These are phyloP conservation scores for Syrphus vitripennis DNA, from an alignment of 2,888 invertebrate genomes.

Conservation along the genomic window DNA sequence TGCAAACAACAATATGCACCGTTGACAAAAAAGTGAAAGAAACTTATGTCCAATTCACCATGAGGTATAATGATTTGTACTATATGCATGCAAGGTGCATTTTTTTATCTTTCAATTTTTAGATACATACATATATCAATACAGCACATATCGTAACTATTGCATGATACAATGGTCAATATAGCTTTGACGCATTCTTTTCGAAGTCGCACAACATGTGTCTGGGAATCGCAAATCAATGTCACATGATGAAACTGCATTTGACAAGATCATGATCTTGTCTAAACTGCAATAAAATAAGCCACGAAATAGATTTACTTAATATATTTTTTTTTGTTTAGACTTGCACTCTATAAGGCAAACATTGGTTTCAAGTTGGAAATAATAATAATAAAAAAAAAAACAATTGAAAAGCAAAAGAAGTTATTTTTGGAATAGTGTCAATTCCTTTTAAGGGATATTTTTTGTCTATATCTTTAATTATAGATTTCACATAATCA, in stretches of 20 bases:
- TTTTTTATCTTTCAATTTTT: not conserved
- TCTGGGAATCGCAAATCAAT: constrained; percentile 43
- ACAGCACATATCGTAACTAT: not conserved
- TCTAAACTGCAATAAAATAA: constrained; percentile 1
- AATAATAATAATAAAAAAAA: too few relatives aligned
- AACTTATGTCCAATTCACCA: not conserved
- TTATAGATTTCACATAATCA: too few relatives aligned
- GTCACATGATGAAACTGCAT: constrained; percentile 43
- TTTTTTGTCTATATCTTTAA: too few relatives aligned
- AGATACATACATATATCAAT: not conserved
- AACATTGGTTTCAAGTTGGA: not conserved
- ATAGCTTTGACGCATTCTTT: constrained; percentile 50
- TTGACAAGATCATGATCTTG: constrained; percentile 56
- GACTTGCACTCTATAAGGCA: not conserved
- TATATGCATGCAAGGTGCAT: not conserved
- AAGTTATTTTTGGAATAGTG: not conserved
- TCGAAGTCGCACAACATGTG: constrained; percentile 11
- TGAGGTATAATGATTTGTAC: not conserved
- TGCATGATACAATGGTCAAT: not conserved
- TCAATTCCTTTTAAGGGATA: too few relatives aligned
- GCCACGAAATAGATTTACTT: not conserved
- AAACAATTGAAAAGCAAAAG: not conserved
- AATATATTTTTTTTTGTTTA: not conserved
- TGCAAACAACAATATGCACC: not conserved
- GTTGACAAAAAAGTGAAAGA: constrained; percentile 60